Evolutionary conservation across 1,140 invertebrate species (phyloP), one percentile per base, ranked within the genome.

Genomic region (Drosophila bifasciata): DNA sequence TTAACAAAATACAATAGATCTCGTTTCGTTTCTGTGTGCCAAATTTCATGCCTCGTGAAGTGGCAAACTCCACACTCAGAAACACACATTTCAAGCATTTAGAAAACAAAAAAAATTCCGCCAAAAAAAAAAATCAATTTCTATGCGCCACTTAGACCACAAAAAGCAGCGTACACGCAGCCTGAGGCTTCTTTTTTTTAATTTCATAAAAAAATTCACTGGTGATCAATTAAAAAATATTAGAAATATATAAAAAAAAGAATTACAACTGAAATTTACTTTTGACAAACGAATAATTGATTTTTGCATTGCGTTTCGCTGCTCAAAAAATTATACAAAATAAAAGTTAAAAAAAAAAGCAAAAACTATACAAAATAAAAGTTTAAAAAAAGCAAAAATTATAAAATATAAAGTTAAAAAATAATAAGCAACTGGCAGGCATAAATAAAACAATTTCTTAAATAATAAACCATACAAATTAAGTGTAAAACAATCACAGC

Each of bases 31-130:
- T n/a, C n/a, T n/a, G n/a, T 71, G 40, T 46, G 64, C 8, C 59
- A 55, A 73, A 73, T 73, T 73, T 72, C 50, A 46, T 73, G 58
- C 69, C 40, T 68, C 58, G 72, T 70, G 66, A 70, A 70, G 67
- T 44, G 32, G 11, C 32, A 11, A 4, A 39, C 6, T 69, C 53
- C 66, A 64, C 59, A 49, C 41, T 67, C 64, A 28, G 43, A 2
- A 50, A 32, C n/a, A 66, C 64, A 68, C 49, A 56, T 48, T 55
- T 43, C 36, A 60, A 60, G 58, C 48, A 15, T 52, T 61, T 21
- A 40, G 39, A 52, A 60, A 61, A 44, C 39, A 32, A 32, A 52
- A 11, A 52, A 41, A 50, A n/a, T 44, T 43, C 9, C 0, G 3
- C 8, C 0, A 9, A 32, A 32, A 28, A 44, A 28, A 32, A 11